phyloP scores from a whole-genome alignment of 1,140 invertebrate genomes.

The Luehdorfia chinensis region DNA sequence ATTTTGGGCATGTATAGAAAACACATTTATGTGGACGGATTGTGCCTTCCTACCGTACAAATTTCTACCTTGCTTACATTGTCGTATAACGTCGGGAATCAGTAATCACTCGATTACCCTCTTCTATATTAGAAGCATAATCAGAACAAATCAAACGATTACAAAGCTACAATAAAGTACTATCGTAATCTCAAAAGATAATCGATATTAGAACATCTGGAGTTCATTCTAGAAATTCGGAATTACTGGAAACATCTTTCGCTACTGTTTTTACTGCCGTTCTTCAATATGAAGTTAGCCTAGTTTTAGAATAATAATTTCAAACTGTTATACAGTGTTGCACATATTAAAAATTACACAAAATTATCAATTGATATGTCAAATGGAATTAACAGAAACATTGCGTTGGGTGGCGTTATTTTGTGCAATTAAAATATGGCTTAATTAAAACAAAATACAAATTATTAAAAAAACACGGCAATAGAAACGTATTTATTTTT shows the following conservation, averaged over 20 bases:
- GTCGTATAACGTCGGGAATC: slow-evolving; percentile 1
- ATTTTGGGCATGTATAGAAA: slow-evolving; percentile 24
- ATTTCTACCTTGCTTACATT: slow-evolving; percentile 17
- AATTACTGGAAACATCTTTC: background rate
- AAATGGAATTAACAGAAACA: too few relatives aligned
- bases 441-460: too few relatives aligned
- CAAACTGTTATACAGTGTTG: background rate
- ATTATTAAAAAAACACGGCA: too few relatives aligned
- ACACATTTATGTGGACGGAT: slow-evolving; percentile 55
- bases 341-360: background rate
- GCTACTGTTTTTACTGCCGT: background rate
- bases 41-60: slow-evolving; percentile 35
- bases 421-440: too few relatives aligned
- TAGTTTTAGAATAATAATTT: background rate
- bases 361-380: background rate
- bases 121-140: background rate
- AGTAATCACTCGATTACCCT: background rate
- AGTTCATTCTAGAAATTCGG: background rate
- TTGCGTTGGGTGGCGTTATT: too few relatives aligned
- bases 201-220: background rate
- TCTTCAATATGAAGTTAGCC: too few relatives aligned
- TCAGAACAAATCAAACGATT: background rate
- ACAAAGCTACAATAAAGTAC: too few relatives aligned
- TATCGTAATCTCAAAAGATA: background rate
- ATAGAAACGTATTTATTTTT: too few relatives aligned